A percentile compares a stretch with the other conserved stretches of the same genome.
These are phyloP conservation scores for Sebastes dallii DNA, from an alignment of 2,797 vertebrate species.

Conservation along the genomic window DNA sequence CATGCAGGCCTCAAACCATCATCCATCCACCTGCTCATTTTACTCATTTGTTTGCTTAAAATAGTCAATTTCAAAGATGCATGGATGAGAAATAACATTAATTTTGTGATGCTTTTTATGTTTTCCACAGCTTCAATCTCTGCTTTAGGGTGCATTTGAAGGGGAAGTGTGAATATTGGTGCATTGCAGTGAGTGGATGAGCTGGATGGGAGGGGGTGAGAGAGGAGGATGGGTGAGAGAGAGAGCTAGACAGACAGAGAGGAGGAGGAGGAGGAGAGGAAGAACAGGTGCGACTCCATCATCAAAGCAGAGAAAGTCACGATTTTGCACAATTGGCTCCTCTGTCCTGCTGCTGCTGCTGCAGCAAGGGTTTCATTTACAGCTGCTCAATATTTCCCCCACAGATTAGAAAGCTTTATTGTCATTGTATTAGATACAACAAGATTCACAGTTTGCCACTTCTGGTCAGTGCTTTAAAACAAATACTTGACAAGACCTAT, in stretches of 20 bases:
- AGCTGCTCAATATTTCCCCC: not conserved
- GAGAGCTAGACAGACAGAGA: too few relatives aligned
- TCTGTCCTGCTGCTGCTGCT: constrained; percentile 25
- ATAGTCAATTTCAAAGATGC: not conserved
- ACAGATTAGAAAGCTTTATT: not conserved
- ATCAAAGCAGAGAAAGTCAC: constrained; percentile 52
- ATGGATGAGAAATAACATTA: fast-evolving
- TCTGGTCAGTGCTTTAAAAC: too few relatives aligned
- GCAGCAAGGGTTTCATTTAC: constrained; percentile 14
- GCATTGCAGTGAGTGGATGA: constrained; percentile 82
- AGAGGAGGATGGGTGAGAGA: not conserved
- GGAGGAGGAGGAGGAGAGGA: not conserved
- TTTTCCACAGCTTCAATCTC: not conserved
- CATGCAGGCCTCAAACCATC: constrained; percentile 37
- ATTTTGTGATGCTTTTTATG: not conserved
- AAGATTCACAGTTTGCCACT: too few relatives aligned
- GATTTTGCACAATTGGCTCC: constrained; percentile 27
- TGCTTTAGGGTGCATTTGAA: not conserved
- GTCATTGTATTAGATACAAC: too few relatives aligned
- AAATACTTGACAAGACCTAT: not conserved
- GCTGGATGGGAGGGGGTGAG: constrained; percentile 38
- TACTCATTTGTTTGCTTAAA: not conserved
- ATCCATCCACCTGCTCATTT: constrained; percentile 3
- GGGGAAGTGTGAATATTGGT: constrained; percentile 66
- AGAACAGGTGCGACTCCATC: constrained; percentile 60